Evolutionary conservation across 1,140 invertebrate genomes (phyloP).

Genomic region (Platyura marginata): DNA sequence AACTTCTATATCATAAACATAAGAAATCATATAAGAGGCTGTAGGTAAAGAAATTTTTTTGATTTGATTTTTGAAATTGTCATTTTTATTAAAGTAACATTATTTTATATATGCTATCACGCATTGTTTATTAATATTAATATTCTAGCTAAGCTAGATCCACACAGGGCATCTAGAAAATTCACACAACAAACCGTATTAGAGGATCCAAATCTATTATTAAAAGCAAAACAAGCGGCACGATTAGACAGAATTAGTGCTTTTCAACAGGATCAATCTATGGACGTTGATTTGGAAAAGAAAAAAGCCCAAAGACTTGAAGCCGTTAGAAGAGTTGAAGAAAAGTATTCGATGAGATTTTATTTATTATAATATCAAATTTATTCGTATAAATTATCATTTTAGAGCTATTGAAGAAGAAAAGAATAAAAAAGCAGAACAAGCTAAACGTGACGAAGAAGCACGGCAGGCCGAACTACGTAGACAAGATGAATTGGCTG

Average conservation of each 20-base stretch:
- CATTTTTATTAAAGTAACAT: no score
- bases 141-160: constrained; percentile 33
- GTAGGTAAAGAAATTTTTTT: no score
- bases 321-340: constrained; percentile 36
- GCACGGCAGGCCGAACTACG: constrained; percentile 18
- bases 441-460: constrained; percentile 25
- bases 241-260: constrained; percentile 26
- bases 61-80: no score
- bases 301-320: constrained; percentile 35
- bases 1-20: no score
- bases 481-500: constrained; percentile 22
- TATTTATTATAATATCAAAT: not conserved
- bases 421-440: constrained; percentile 23
- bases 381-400: not conserved
- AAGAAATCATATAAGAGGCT: no score
- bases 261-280: constrained; percentile 24
- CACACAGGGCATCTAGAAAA: constrained; percentile 38
- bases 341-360: constrained; percentile 26
- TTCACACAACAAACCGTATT: constrained; percentile 34
- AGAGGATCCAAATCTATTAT: constrained; percentile 31
- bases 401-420: constrained; percentile 22
- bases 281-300: constrained; percentile 33
- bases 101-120: no score
- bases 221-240: constrained; percentile 29
- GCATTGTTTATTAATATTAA: no score